Base-by-base conservation (phyloP, 2,113 vertebrate species). In the Prunella fulvescens region DNA sequence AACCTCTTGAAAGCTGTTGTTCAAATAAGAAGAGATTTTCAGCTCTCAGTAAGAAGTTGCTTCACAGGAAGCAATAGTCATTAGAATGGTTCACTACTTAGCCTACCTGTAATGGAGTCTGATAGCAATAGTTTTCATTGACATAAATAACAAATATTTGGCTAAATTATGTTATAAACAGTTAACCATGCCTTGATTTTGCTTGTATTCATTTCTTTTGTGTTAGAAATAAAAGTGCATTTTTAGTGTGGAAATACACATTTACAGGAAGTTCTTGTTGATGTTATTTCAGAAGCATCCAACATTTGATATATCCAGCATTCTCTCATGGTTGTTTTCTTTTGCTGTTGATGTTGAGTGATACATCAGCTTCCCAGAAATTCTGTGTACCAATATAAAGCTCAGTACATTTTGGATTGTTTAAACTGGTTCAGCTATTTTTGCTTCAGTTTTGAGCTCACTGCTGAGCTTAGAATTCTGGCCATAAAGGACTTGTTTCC, bases 401-500 rank as follows among this genome's bases (percentile, higher is more conserved):
- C 51, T 77, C 92, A 91, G n/a, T 91, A 51, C 7, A 35, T 64
- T 93, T 70, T 67, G 47, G 56, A 60, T 92, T 96, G 51, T 70
- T 94, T 19, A 62, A 88, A 40, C 20, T 37, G 17, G 35, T 88
- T 93, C 81, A 85, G 81, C 48, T 91, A 47, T 86, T 96, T 95
- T 86, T 58, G 66, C 61, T 88, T 90, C 22, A 13, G 45, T 31
- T 90, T 94, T 88, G 19, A 72, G 72, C 47, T 66, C 28, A 51
- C 19, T 25, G 47, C 20, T 53, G 50, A 65, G 4, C 77, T 88
- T 64, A 91, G 37, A 19, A 57, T 93, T 91, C 73, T 64, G 44
- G 81, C 19, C 23, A 23, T 29, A 57, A 78, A n/a, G 23, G 31
- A 48, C 14, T 87, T 88, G 67, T 2, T 69, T 45, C 61, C 47